These are phyloP conservation scores for Zaprionus bogoriensis DNA, from an alignment of 2,888 invertebrate genomes.

Conservation along the genomic window DNA sequence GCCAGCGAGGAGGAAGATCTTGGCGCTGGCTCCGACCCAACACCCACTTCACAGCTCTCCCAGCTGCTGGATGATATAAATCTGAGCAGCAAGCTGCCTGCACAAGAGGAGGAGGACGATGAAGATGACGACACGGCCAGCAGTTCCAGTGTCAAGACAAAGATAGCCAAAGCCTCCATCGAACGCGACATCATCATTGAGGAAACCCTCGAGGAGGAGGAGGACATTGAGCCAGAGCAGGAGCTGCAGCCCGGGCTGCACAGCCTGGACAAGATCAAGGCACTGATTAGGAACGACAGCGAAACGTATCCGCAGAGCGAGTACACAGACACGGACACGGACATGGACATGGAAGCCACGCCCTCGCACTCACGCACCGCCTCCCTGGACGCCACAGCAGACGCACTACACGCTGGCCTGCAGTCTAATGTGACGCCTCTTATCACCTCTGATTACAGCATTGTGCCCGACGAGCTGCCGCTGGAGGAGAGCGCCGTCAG, in stretches of 20 bases:
- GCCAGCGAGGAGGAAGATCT: conserved; percentile 64
- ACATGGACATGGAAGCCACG: conserved; percentile 41
- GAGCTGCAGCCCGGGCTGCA: neutral
- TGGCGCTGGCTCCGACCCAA: conserved; percentile 30
- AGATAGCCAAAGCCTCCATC: conserved; percentile 68
- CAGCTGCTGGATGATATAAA: conserved; percentile 55
- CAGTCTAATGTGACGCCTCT: conserved; percentile 29
- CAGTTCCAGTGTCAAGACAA: conserved; percentile 62
- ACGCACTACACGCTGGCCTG: conserved; percentile 8
- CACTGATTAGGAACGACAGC: conserved; percentile 64
- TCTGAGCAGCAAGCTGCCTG: conserved; percentile 37
- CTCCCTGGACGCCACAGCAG: conserved; percentile 53
- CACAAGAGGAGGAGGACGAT: conserved; percentile 22
- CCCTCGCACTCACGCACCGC: conserved; percentile 67
- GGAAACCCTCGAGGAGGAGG: conserved; percentile 33
- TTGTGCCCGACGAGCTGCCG: conserved; percentile 74
- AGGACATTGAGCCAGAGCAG: neutral
- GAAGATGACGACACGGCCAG: conserved; percentile 66
- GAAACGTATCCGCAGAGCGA: conserved; percentile 71
- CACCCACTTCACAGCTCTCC: conserved; percentile 47
- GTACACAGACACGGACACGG: conserved; percentile 58
- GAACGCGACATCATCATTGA: conserved; percentile 62
- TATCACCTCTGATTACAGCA: conserved; percentile 66
- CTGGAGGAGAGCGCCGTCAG: conserved; percentile 46
- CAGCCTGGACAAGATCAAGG: conserved; percentile 61